These are phyloP conservation scores for Adela reaumurella DNA, from an alignment of 2,888 invertebrate species.

Conservation along the genomic window DNA sequence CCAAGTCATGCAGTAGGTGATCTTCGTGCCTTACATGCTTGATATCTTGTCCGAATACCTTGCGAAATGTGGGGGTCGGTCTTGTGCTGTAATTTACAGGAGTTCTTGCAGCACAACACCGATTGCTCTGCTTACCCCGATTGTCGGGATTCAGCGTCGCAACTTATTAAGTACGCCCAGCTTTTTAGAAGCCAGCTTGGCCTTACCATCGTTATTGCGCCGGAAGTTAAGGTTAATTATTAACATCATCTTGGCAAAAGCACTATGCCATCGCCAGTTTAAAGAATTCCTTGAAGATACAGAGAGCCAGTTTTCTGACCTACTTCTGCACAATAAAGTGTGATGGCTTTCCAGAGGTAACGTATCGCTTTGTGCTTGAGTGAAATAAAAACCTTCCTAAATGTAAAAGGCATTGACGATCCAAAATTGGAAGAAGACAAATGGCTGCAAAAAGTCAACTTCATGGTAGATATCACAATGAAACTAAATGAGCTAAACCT, in stretches of 20 bases:
- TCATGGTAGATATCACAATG: slow-evolving; percentile 5
- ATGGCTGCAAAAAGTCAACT: slow-evolving; percentile 12
- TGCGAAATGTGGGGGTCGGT: too few species aligned
- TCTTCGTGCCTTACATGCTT: too few species aligned
- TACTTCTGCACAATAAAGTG: slow-evolving; percentile 8
- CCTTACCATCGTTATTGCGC: too few species aligned
- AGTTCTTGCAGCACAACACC: too few species aligned
- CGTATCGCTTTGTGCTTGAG: slow-evolving; percentile 7
- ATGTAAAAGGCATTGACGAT: slow-evolving; percentile 11
- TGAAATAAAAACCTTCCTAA: slow-evolving; percentile 7
- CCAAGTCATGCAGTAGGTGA: too few species aligned
- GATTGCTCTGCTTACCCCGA: too few species aligned
- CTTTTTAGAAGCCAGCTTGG: too few species aligned
- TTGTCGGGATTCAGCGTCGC: too few species aligned
- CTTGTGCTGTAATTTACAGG: too few species aligned
- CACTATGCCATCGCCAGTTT: slow-evolving; percentile 4
- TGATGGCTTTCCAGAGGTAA: slow-evolving; percentile 9
- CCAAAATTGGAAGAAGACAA: slow-evolving; percentile 12
- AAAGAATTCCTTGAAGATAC: slow-evolving; percentile 7
- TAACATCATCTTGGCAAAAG: slow-evolving; percentile 10
- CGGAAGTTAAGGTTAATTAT: too few species aligned
- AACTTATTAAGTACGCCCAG: too few species aligned
- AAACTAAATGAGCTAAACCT: slow-evolving; percentile 15
- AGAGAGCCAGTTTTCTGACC: slow-evolving; percentile 8
- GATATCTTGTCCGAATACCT: too few species aligned